phyloP scores from a whole-genome alignment of 2,888 invertebrate genomes.

The Laspeyria flexula region DNA sequence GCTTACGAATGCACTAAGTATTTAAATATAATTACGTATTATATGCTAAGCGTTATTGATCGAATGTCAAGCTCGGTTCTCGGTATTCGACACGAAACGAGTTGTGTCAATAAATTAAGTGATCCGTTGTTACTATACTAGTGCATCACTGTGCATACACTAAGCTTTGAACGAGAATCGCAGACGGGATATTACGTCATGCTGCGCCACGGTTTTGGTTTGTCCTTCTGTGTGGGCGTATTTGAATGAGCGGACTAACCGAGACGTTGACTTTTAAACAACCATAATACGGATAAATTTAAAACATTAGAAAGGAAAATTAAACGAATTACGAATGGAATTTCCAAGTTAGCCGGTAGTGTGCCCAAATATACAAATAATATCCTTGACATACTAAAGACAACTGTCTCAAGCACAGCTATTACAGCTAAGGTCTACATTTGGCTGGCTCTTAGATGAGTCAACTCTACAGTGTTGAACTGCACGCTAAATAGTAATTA shows the following conservation, averaged over 20 bases:
- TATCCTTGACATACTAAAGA: conserved; percentile 22
- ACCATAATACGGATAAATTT: too few species aligned
- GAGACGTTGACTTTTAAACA: neutral
- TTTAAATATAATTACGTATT: neutral
- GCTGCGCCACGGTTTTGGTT: conserved; percentile 29
- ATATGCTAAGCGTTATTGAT: neutral
- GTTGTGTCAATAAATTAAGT: conserved; percentile 4
- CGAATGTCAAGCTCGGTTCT: neutral
- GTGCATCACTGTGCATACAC: conserved; percentile 14
- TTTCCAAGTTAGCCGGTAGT: conserved; percentile 10
- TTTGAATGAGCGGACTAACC: conserved; percentile 1
- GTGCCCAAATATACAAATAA: neutral
- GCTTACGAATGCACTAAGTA: neutral
- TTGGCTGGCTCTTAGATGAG: conserved; percentile 12
- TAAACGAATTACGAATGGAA: neutral
- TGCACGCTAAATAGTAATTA: conserved; percentile 12
- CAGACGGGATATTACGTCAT: conserved; percentile 56
- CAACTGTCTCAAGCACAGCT: conserved; percentile 11
- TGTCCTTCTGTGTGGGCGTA: conserved; percentile 34
- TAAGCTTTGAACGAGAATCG: conserved; percentile 36
- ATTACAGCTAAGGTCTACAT: conserved; percentile 19
- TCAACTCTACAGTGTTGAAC: conserved; percentile 16
- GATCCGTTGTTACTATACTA: conserved; percentile 12
- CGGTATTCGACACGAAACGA: neutral
- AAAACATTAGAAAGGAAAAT: too few species aligned